A percentile compares a stretch with the other conserved stretches of the same genome.
Conservation (phyloP, 2,888 invertebrate species). For the Gymnoscelis rufifasciata region DNA sequence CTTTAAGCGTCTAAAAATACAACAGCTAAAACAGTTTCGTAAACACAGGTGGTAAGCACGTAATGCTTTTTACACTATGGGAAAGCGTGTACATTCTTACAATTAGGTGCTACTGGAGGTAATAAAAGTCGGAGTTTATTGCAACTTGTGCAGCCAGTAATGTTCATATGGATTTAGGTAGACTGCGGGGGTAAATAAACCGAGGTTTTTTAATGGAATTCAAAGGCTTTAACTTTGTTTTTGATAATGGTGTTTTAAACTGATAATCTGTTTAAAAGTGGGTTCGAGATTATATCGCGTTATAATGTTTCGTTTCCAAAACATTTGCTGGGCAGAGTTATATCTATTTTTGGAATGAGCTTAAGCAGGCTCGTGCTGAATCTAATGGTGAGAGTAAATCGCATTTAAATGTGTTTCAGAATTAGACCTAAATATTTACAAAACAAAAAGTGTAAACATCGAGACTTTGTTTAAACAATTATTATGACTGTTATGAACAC, state of each 20-base stretch:
- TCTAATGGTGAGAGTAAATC: too few relatives aligned
- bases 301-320: conserved; percentile 37
- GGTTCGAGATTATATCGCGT: conserved; percentile 34
- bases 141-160: background rate
- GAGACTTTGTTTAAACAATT: too few relatives aligned
- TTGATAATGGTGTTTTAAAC: conserved; percentile 24
- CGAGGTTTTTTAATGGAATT: too few relatives aligned
- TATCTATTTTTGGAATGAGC: conserved; percentile 31
- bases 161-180: background rate
- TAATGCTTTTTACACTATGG: conserved; percentile 2
- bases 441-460: too few relatives aligned
- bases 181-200: background rate
- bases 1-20: conserved; percentile 89
- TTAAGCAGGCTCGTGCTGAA: conserved; percentile 26
- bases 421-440: too few relatives aligned
- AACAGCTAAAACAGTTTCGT: conserved; percentile 20
- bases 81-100: conserved; percentile 3
- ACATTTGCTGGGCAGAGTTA: conserved; percentile 34
- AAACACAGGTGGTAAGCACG: conserved; percentile 13
- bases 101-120: background rate
- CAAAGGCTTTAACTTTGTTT: background rate
- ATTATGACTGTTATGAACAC: too few relatives aligned
- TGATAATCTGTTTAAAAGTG: conserved; percentile 34
- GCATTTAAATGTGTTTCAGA: too few relatives aligned
- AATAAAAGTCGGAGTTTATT: background rate